A percentile compares a stretch with the other conserved stretches of the same genome.
Conservation (phyloP, 2,888 invertebrate genomes). For the Scaptomyza tumidula region DNA sequence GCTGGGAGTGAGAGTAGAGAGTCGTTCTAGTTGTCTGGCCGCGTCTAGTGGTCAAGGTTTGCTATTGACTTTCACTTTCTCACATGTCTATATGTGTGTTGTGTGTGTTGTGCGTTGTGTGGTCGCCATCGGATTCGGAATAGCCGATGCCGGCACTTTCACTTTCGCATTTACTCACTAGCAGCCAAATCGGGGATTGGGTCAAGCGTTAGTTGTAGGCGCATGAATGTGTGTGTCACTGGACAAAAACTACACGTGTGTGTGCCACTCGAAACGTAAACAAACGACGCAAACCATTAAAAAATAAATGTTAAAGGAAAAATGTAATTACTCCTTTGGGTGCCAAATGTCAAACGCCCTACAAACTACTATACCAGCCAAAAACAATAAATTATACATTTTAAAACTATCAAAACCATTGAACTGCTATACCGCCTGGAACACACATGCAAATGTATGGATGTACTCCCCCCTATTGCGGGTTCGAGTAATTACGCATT, state of each 20-base stretch:
- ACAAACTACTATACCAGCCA: conserved; percentile 10
- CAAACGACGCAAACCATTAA: conserved; percentile 47
- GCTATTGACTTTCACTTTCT: conserved; percentile 83
- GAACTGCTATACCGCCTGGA: conserved; percentile 9
- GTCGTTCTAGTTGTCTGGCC: conserved; percentile 54
- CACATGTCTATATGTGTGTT: conserved; percentile 55
- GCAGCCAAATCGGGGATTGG: conserved; percentile 36
- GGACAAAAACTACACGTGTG: conserved; percentile 42
- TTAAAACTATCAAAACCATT: conserved; percentile 54
- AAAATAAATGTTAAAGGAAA: not conserved
- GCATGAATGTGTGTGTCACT: conserved; percentile 58
- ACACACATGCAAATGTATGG: conserved; percentile 39
- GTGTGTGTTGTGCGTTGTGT: no score
- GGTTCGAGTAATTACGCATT: conserved; percentile 33
- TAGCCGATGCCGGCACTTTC: conserved; percentile 76
- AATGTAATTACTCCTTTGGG: conserved; percentile 37
- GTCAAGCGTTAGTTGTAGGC: conserved; percentile 61
- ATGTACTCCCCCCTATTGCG: not conserved
- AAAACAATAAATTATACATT: conserved; percentile 66
- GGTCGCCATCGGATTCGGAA: conserved; percentile 40
- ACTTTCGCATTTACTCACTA: conserved; percentile 63
- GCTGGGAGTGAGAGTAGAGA: conserved; percentile 7
- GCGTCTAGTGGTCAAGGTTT: conserved; percentile 83
- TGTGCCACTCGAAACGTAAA: conserved; percentile 61
- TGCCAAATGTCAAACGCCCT: conserved; percentile 50